Evolutionary conservation across 2,888 invertebrate genomes (phyloP).

Genomic region (Eremobia ochroleuca): DNA sequence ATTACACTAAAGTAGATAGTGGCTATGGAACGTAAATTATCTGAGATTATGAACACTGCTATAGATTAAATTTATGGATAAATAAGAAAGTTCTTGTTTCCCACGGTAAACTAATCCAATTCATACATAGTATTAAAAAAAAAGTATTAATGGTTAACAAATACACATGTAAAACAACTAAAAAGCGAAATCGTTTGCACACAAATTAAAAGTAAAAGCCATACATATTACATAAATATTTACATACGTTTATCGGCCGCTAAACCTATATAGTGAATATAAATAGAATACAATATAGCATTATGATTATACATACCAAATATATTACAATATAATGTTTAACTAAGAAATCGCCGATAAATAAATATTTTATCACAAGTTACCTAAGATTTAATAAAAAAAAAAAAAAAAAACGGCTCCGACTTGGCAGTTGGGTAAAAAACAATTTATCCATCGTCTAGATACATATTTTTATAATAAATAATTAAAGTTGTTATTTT

Average conservation of each 20-base stretch:
- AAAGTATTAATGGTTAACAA: conserved; percentile 47
- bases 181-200: conserved; percentile 57
- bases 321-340: background rate
- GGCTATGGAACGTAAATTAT: too few species aligned
- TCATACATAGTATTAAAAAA: conserved; percentile 26
- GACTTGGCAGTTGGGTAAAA: background rate
- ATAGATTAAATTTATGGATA: background rate
- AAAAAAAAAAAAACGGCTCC: background rate
- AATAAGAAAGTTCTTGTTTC: conserved; percentile 3
- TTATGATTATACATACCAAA: conserved; percentile 35
- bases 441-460: background rate
- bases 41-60: background rate
- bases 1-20: too few species aligned
- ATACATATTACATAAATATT: conserved; percentile 56
- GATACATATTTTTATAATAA: background rate
- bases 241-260: conserved; percentile 45
- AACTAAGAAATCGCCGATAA: background rate
- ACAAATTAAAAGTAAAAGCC: conserved; percentile 53
- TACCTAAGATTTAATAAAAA: background rate
- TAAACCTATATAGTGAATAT: conserved; percentile 38
- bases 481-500: conserved; percentile 30
- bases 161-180: conserved; percentile 63
- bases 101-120: conserved; percentile 23
- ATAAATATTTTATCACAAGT: background rate
- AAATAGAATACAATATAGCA: conserved; percentile 36